Conservation (phyloP, 1,140 invertebrate genomes). For the Portunus trituberculatus region DNA sequence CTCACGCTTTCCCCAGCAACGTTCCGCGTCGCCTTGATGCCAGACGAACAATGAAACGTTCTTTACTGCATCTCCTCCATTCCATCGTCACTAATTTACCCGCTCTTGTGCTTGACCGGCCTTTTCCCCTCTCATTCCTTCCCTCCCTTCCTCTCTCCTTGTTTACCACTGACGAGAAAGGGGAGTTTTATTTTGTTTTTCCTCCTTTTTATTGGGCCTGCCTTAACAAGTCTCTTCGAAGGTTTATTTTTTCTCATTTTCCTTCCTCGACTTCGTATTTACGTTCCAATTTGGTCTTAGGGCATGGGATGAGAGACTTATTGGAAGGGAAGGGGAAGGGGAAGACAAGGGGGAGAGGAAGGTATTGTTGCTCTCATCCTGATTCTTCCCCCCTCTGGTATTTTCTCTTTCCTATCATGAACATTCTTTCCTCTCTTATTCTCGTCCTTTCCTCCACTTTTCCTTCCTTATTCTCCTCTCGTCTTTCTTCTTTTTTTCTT, state of each 20-base stretch:
- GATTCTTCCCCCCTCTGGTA: not conserved
- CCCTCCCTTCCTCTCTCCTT: not conserved
- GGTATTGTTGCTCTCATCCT: no score
- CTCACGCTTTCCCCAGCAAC: not conserved
- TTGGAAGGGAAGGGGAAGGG: not conserved
- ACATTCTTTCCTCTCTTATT: not conserved
- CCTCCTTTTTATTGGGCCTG: not conserved
- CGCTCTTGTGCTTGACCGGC: not conserved
- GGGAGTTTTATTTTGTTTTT: not conserved
- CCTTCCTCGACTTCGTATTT: constrained; percentile 2
- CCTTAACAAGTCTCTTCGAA: not conserved
- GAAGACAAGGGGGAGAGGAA: not conserved
- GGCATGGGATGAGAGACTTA: not conserved
- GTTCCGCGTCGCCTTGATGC: not conserved
- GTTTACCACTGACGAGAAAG: not conserved
- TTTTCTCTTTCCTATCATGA: not conserved
- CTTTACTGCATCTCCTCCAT: not conserved
- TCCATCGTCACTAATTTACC: not conserved
- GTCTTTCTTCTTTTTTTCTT: no score
- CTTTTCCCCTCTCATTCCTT: not conserved
- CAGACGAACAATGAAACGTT: not conserved
- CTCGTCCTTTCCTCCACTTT: not conserved
- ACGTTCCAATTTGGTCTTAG: not conserved
- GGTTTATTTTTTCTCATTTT: constrained; percentile 13
- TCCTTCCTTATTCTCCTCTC: no score